These are phyloP conservation scores for Hydrolagus affinis DNA, from an alignment of 2,113 vertebrate species.

Conservation along the genomic window DNA sequence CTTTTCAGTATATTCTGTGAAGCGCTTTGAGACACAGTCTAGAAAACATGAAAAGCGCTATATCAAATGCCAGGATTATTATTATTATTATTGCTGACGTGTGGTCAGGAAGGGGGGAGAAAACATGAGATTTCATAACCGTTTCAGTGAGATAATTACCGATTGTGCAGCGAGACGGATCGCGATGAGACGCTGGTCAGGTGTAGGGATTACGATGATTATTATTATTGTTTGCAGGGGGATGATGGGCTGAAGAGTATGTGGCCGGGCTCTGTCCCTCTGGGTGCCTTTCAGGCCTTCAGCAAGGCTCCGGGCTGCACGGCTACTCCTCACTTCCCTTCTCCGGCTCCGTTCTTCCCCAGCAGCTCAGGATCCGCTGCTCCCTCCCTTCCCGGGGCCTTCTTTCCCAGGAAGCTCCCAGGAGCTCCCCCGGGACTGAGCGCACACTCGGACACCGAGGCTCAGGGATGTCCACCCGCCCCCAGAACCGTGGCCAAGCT, in stretches of 20 bases:
- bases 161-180: too few relatives aligned
- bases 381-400: conserved; percentile 42
- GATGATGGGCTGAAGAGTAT: not conserved
- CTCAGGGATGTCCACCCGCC: conserved; percentile 45
- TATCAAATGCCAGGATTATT: too few relatives aligned
- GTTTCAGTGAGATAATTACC: too few relatives aligned
- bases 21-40: too few relatives aligned
- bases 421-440: conserved; percentile 49
- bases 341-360: conserved; percentile 56
- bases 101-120: too few relatives aligned
- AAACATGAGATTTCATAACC: too few relatives aligned
- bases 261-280: not conserved
- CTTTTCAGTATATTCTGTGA: too few relatives aligned
- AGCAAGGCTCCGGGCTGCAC: conserved; percentile 55
- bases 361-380: conserved; percentile 45
- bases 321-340: conserved; percentile 48
- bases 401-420: conserved; percentile 48
- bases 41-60: too few relatives aligned
- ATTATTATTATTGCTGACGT: too few relatives aligned
- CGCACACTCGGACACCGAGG: conserved; percentile 39
- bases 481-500: conserved; percentile 58
- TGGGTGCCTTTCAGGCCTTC: too few relatives aligned
- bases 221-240: not conserved
- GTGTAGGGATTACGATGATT: too few relatives aligned
- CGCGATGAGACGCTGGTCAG: too few relatives aligned